These are phyloP conservation scores for Mastacembelus armatus DNA, from an alignment of 2,797 vertebrate genomes.

Conservation along the genomic window DNA sequence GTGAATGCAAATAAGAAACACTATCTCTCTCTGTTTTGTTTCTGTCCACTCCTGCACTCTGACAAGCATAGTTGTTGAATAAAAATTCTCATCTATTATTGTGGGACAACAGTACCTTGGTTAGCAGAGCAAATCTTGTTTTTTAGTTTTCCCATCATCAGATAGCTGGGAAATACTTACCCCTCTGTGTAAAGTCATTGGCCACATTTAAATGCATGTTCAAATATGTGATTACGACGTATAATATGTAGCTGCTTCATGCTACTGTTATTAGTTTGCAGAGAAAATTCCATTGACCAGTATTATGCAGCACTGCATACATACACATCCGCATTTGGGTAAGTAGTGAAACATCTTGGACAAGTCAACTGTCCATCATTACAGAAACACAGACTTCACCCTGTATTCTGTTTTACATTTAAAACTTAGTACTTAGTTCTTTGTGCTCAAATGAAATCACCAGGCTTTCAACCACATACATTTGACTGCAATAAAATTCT, in stretches of 20 bases:
- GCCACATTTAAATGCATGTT: no score
- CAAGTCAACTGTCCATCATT: background rate
- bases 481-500: constrained; percentile 14
- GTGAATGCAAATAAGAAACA: constrained; percentile 51
- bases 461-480: background rate
- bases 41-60: constrained; percentile 33
- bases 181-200: no score
- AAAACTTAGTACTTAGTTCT: background rate
- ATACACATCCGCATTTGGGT: no score
- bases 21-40: constrained; percentile 39
- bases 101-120: constrained; percentile 6
- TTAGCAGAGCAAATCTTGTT: constrained; percentile 23
- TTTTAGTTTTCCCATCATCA: no score
- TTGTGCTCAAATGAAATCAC: background rate
- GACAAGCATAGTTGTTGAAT: constrained; percentile 44
- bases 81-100: constrained; percentile 46
- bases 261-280: background rate
- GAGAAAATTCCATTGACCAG: background rate
- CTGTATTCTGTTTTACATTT: background rate
- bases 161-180: background rate
- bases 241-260: background rate
- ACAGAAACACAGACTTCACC: background rate
- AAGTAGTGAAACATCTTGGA: background rate
- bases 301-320: background rate
- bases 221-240: no score